phyloP scores from a whole-genome alignment of 2,113 vertebrate genomes.

The Ondatra zibethicus region DNA sequence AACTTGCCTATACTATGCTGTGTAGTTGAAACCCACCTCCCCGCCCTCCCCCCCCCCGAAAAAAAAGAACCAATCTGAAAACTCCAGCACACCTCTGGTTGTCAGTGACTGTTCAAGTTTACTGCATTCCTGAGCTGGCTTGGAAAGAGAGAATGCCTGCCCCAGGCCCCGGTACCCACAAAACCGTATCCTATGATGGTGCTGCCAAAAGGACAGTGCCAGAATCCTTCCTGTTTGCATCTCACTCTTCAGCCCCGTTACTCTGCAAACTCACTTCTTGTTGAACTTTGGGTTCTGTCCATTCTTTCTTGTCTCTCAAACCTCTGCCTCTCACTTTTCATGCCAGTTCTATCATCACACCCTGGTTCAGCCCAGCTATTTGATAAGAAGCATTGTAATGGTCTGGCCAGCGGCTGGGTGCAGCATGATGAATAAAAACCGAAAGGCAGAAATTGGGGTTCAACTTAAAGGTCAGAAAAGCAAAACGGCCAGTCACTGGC shows the following conservation, averaged over 20 bases:
- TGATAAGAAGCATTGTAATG: too few species aligned
- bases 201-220: neutral
- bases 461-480: too few species aligned
- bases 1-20: fast-evolving
- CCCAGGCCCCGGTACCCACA: neutral
- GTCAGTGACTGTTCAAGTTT: neutral
- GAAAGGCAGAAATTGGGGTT: too few species aligned
- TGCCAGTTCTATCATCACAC: neutral
- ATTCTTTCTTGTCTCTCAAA: neutral
- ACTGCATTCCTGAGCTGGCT: neutral
- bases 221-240: neutral
- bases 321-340: neutral
- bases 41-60: neutral
- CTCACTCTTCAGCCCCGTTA: neutral
- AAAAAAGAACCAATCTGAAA: neutral
- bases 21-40: neutral
- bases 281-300: neutral
- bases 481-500: too few species aligned
- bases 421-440: too few species aligned
- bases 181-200: fast-evolving
- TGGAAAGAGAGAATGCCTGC: neutral
- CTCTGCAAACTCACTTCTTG: neutral
- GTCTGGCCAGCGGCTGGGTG: neutral
- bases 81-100: too few species aligned
- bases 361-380: neutral